Conservation (phyloP, 2,113 vertebrate genomes). For the Jacana jacana region DNA sequence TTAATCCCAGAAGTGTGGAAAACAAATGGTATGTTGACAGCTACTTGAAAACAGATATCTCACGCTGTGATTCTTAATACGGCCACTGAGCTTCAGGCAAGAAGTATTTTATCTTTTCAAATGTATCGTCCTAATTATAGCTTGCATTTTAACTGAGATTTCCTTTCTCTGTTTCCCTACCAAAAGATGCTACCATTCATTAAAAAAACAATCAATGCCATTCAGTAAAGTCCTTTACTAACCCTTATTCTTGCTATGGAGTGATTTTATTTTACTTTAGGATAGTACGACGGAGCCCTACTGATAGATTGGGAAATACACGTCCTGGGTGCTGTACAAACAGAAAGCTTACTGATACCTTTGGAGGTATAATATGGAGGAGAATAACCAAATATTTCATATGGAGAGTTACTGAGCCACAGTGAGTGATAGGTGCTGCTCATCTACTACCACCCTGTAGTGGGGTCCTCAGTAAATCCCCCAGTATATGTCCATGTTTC, state of each 20-base stretch:
- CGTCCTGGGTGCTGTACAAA: neutral
- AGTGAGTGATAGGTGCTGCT: neutral
- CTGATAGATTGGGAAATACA: neutral
- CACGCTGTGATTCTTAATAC: neutral
- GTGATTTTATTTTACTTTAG: neutral
- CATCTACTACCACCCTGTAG: neutral
- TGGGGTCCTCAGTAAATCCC: neutral
- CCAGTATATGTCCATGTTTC: neutral
- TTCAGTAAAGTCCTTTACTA: neutral
- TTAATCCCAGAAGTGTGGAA: neutral
- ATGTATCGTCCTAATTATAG: neutral
- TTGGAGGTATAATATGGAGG: neutral
- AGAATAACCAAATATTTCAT: neutral
- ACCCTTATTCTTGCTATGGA: neutral
- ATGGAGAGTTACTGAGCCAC: neutral
- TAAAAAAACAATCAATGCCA: neutral
- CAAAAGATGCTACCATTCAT: neutral
- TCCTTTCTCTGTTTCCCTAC: neutral
- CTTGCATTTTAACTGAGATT: neutral
- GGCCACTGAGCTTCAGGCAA: neutral
- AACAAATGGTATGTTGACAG: neutral
- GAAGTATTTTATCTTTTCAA: slow-evolving; percentile 1
- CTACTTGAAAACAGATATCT: slow-evolving; percentile 9
- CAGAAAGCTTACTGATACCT: neutral
- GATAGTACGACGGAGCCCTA: neutral